Base-by-base conservation (phyloP, 2,888 invertebrate species). In the Eupithecia inturbata region DNA sequence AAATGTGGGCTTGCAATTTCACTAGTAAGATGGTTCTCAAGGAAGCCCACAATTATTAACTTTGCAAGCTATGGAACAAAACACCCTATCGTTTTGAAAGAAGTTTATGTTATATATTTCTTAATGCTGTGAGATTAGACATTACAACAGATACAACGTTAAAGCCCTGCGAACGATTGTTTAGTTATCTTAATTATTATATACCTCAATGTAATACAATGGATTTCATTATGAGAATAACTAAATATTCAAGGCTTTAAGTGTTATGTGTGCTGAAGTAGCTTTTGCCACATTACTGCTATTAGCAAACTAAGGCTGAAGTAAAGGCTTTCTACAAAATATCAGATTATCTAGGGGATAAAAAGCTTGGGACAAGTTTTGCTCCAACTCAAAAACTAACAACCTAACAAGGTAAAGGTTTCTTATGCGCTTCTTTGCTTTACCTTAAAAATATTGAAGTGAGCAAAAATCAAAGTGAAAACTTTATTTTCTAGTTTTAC, bases 111-210 rank as follows among this genome's bases (percentile, higher is more conserved):
- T 41, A 39, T 26, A 66, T 69, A 70, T 75, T 70, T 70, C 68
- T 49, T 73, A 14, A 72, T 45, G 75, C 69, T 77, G 77, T 81
- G 81, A 71, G 82, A 82, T 81, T 76, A 78, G 74, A 71, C 75
- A 72, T 81, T 79, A 74, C 81, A 80, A 82, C 76, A 78, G 79
- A 73, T 78, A 68, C 68, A 41, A 68, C 76, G 76, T 76, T 77
- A 78, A 76, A 80, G 77, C 80, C 73, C 77, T 81, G 82, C 75
- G 82, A 82, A 80, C 82, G 78, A 81, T 82, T 82, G 82, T 82
- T 79, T 77, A 73, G 72, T 79, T 80, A 73, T 74, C 70, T 79
- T 77, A 77, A 79, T 81, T 80, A 80, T 79, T 76, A 72, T 80
- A 79, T n/a, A n/a, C n/a, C n/a, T n/a, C n/a, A 76, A 75, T 72